phyloP scores from a whole-genome alignment of 2,888 invertebrate genomes.

The Myopa testacea region DNA sequence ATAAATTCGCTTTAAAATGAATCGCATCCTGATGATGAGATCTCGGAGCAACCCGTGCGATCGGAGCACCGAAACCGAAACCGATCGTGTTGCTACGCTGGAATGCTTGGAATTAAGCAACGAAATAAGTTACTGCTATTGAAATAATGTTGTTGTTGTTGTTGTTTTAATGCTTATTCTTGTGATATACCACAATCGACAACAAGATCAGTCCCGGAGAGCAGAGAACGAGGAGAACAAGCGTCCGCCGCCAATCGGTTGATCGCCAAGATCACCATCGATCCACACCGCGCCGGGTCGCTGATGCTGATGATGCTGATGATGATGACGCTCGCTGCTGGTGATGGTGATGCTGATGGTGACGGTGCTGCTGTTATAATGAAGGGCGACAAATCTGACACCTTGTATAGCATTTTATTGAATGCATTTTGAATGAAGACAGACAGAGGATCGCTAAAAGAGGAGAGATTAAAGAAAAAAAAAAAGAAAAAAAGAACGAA shows the following conservation, averaged over 20 bases:
- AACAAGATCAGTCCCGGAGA: constrained; percentile 5
- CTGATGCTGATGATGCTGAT: background rate
- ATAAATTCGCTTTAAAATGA: background rate
- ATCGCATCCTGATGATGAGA: background rate
- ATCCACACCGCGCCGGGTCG: background rate
- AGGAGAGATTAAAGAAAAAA: background rate
- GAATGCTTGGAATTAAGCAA: constrained; percentile 13
- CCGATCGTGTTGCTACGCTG: background rate
- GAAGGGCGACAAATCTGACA: constrained; percentile 69
- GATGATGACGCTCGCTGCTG: background rate
- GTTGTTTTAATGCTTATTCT: background rate
- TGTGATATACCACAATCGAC: background rate
- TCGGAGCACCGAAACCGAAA: too few relatives aligned
- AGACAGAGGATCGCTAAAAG: background rate
- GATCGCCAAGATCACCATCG: constrained; percentile 11
- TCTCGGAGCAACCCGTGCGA: too few relatives aligned
- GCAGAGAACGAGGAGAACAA: too few relatives aligned
- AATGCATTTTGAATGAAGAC: constrained; percentile 42
- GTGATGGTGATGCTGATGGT: background rate
- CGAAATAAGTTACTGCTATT: background rate
- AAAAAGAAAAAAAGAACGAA: background rate
- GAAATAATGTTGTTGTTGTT: constrained; percentile 23
- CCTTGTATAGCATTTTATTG: constrained; percentile 67
- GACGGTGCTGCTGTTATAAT: constrained; percentile 54
- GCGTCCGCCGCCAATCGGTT: background rate